Evolutionary conservation across 2,888 invertebrate species (phyloP), one percentile per base, ranked within the genome.

Genomic region (Ceraclea dissimilis): DNA sequence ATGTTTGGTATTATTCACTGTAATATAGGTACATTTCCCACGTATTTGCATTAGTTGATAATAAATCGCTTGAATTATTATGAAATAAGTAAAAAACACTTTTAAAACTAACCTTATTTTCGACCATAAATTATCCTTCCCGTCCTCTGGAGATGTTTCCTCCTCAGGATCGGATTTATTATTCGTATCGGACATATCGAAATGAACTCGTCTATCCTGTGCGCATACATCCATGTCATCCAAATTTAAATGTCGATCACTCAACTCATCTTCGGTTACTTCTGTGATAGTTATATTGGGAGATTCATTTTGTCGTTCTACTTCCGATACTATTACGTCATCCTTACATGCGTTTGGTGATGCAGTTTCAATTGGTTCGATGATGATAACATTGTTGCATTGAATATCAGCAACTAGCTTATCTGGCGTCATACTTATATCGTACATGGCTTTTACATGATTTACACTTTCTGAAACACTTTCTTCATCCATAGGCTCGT

Each of bases 221-320:
- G 57, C 54, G 43, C 21, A 22, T n/a, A 49, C 47, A 18, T 49
- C 54, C 34, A 49, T 43, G 26, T 49, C 39, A 43, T 22, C 49
- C 49, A 39, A 52, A 31, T 49, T 50, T 8, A 49, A 21, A 18
- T 52, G 53, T 47, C 51, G 49, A 22, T 57, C 67, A 51, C 68
- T 70, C 39, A 66, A 65, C 48, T 72, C 75, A 31, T 75, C 75
- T 47, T 75, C 76, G 33, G 70, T 71, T 49, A 77, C 73, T 69
- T 77, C 78, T 26, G 78, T 77, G 11, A 78, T 78, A 10, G 76
- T 77, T 57, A 77, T 72, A 57, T 76, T 76, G 10, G 76, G 75
- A 13, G 75, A 76, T 62, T 71, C 74, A 22, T 57, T 60, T 39
- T 39, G 54, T 10, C 21, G 51, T 54, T 53, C 26, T 17, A 33